Evolutionary conservation across 2,797 vertebrate species (phyloP).

Genomic region (Peromyscus aztecus): DNA sequence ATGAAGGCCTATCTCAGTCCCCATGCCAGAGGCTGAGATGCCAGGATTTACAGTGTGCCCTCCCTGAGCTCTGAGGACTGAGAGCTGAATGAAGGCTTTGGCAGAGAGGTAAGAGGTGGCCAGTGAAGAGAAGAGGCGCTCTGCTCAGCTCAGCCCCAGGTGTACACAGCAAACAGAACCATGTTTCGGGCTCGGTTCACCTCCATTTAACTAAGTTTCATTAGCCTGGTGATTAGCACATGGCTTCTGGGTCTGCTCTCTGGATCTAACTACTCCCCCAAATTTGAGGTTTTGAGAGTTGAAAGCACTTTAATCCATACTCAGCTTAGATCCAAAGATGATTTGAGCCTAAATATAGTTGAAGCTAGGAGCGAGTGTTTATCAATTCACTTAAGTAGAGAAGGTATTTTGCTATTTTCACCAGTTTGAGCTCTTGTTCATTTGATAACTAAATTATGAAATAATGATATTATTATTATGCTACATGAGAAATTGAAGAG

Average conservation of each 20-base stretch:
- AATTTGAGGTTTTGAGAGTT: constrained; percentile 34
- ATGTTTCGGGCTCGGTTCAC: neutral
- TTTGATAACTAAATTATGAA: constrained; percentile 68
- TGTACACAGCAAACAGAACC: neutral
- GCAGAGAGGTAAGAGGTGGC: neutral
- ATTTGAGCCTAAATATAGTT: constrained; percentile 2
- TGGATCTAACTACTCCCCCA: neutral
- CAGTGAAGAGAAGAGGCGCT: neutral
- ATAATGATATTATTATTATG: constrained; percentile 59
- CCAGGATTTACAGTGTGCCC: neutral
- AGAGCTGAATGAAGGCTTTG: neutral
- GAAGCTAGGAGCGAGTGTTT: neutral
- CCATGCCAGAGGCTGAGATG: neutral
- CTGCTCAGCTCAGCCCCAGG: neutral
- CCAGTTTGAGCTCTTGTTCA: constrained; percentile 60
- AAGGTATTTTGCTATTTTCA: constrained; percentile 42
- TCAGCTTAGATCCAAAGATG: constrained; percentile 46
- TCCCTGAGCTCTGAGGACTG: neutral
- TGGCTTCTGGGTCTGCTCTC: constrained; percentile 20
- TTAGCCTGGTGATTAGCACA: constrained; percentile 46
- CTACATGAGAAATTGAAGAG: constrained; percentile 58
- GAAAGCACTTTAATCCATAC: neutral
- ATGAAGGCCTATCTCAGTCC: neutral
- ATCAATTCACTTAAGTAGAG: constrained; percentile 38
- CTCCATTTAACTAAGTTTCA: constrained; percentile 41